Evolutionary conservation across 2,888 invertebrate species (phyloP), one percentile per base, ranked within the genome.

Genomic region (Smittia aterrima): DNA sequence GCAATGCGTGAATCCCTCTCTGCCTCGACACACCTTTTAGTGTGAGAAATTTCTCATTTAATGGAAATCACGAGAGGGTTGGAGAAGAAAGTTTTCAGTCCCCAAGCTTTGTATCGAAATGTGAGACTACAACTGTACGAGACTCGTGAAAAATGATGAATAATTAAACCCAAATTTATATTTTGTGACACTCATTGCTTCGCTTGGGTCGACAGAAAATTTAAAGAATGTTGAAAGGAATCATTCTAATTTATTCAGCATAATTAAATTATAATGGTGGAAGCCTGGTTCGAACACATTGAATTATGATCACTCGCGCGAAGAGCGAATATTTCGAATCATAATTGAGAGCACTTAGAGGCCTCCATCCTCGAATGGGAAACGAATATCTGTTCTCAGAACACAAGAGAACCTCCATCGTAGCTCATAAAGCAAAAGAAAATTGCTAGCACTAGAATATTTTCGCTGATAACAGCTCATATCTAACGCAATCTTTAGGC

Each of bases 211-310:
- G 32, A 9, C 32, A 32, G 32, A 3, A 18, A 58, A 58, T 20
- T 20, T 3, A 58, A 58, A 58, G 22, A 18, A 58, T 58, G 9
- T 20, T 58, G 22, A 58, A 20, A 58, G 22, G 9, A 58, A 58
- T 58, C n/a, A 18, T 58, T 58, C 38, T 32, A 38, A 66, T 32
- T 64, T 64, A 25, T 64, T 32, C n/a, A 66, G 66, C 66, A 38
- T 66, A 66, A 66, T 66, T 66, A 66, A 66, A 66, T 32, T 66
- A 38, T 66, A 66, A 66, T 66, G 38, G 66, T 13, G 13, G 66
- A 66, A 24, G 66, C 66, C 66, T 66, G 66, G 38, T 32, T 66
- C 18, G 38, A 66, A 66, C 66, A 66, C 66, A 66, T 66, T 66
- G 66, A 66, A 32, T 66, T 66, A 66, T 66, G 66, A 66, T 66